These are phyloP conservation scores for Capricornis sumatraensis DNA, from an alignment of 2,113 vertebrate species.

Conservation along the genomic window DNA sequence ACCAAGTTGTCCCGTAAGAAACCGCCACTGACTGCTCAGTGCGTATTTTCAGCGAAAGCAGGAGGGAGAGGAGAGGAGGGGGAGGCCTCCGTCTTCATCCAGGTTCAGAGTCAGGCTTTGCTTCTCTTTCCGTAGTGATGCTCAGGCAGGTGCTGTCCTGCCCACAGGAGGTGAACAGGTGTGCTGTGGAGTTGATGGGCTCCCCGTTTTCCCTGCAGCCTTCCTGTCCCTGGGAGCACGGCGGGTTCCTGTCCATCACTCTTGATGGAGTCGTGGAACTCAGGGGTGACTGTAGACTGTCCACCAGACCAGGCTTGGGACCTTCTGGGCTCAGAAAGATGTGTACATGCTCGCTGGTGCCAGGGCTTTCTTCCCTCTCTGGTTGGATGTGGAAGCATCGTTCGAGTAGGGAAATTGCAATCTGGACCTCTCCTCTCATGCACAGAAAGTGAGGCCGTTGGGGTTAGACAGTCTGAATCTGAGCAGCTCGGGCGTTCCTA, in stretches of 20 bases:
- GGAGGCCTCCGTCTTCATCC: fast-evolving
- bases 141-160: fast-evolving
- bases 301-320: fast-evolving
- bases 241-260: fast-evolving
- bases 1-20: fast-evolving
- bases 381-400: background rate
- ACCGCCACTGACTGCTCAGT: background rate
- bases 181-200: fast-evolving
- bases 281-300: background rate
- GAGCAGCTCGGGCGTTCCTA: background rate
- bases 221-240: fast-evolving
- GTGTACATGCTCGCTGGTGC: background rate
- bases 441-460: fast-evolving
- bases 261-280: no score
- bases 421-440: background rate
- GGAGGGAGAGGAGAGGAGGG: background rate
- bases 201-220: fast-evolving
- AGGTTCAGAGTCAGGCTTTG: background rate
- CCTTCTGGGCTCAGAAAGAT: background rate
- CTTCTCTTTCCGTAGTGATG: no score
- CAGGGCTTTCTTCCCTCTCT: background rate
- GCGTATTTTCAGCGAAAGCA: background rate
- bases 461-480: background rate
- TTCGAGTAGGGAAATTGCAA: fast-evolving
- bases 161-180: background rate